These are phyloP conservation scores for Mesorhabditis sp. DNA, from an alignment of 2,888 invertebrate species.

Conservation along the genomic window DNA sequence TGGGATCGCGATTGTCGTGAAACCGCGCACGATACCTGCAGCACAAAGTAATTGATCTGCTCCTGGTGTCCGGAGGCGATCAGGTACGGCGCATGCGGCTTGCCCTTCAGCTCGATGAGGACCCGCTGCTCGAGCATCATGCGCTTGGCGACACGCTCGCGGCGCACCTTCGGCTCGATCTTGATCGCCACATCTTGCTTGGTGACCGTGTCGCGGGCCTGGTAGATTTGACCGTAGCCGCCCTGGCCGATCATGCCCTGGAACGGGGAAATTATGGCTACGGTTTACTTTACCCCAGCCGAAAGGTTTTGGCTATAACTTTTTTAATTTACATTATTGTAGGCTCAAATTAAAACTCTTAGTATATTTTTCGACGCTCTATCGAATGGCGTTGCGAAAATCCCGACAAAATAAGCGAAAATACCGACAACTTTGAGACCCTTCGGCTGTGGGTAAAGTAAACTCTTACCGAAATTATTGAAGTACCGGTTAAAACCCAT, in stretches of 20 bases:
- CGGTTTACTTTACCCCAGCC: no score
- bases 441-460: no score
- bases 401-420: no score
- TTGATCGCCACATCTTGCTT: constrained; percentile 33
- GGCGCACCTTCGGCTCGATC: constrained; percentile 30
- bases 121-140: constrained; percentile 42
- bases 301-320: no score
- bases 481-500: no score
- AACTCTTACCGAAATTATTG: no score
- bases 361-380: no score
- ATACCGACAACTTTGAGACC: no score
- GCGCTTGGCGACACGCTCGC: constrained; percentile 24
- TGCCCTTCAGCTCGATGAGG: constrained; percentile 22
- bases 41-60: constrained; percentile 22
- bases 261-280: not conserved
- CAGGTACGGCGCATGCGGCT: constrained; percentile 26
- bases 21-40: not conserved
- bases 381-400: no score
- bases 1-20: no score
- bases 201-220: constrained; percentile 25
- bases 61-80: constrained; percentile 24
- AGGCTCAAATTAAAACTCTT: no score
- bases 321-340: no score
- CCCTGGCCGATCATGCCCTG: constrained; percentile 39
- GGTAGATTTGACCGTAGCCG: constrained; percentile 43